Conservation (phyloP, 2,113 vertebrate species). For the Pelecanus crispus region DNA sequence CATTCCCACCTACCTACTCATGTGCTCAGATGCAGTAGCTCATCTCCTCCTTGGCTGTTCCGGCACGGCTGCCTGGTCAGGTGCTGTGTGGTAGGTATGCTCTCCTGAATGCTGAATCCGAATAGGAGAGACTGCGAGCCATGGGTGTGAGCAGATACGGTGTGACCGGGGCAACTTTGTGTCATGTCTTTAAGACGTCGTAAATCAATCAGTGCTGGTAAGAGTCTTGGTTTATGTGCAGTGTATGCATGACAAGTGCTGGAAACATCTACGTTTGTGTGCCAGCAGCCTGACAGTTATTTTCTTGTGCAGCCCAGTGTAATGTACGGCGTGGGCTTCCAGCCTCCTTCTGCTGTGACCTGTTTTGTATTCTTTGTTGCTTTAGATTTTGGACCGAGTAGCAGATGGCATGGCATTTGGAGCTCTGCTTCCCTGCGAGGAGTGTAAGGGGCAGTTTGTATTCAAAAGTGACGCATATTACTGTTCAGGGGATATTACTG, state of each 20-base stretch:
- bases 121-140: neutral
- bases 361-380: neutral
- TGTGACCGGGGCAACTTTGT: neutral
- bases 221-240: neutral
- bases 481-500: conserved; percentile 90
- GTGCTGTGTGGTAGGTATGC: neutral
- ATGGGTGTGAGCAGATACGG: neutral
- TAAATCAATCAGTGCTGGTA: neutral
- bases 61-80: neutral
- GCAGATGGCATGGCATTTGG: conserved; percentile 92
- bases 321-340: neutral
- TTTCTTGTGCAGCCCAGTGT: neutral
- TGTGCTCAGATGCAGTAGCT: neutral
- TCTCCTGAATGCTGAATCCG: neutral
- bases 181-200: neutral
- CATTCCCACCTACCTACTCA: neutral
- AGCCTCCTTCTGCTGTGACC: neutral
- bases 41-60: neutral
- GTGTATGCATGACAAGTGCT: neutral
- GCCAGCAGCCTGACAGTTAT: neutral
- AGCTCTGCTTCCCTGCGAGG: conserved; percentile 83
- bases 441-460: conserved; percentile 90
- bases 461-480: conserved; percentile 91
- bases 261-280: neutral
- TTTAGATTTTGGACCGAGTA: conserved; percentile 88